Evolutionary conservation across 2,113 vertebrate genomes (phyloP).

Genomic region (Myotis lucifugus): DNA sequence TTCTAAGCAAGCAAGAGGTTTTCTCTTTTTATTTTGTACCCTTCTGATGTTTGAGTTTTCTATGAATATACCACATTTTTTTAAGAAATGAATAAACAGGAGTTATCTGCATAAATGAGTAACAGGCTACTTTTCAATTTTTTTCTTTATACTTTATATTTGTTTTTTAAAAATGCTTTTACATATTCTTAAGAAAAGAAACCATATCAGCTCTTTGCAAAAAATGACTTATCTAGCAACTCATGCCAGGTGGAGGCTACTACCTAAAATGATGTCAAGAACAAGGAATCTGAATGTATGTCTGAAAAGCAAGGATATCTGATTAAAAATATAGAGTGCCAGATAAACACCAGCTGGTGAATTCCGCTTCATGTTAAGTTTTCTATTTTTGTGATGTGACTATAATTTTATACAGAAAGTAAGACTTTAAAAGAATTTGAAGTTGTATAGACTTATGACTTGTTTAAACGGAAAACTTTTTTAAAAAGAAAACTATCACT

Average conservation of each 20-base stretch:
- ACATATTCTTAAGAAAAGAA: background rate
- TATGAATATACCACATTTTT: background rate
- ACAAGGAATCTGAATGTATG: background rate
- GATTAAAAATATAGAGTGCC: background rate
- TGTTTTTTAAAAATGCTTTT: background rate
- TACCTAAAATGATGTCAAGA: background rate
- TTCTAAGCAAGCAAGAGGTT: background rate
- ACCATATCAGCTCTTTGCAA: background rate
- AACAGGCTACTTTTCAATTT: background rate
- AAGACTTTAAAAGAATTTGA: conserved; percentile 12
- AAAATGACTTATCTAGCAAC: background rate
- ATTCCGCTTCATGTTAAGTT: background rate
- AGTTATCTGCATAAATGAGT: background rate
- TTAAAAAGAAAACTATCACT: background rate
- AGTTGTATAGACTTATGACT: background rate
- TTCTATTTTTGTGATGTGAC: conserved; percentile 9
- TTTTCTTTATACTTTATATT: conserved; percentile 18
- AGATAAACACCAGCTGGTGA: background rate
- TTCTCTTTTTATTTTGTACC: background rate
- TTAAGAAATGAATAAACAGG: background rate
- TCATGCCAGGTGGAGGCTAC: background rate
- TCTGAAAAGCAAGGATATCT: background rate
- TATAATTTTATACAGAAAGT: conserved; percentile 38
- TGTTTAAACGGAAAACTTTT: background rate
- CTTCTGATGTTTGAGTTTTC: background rate